Conservation (phyloP, 2,797 vertebrate genomes). For the Anguilla marmorata region DNA sequence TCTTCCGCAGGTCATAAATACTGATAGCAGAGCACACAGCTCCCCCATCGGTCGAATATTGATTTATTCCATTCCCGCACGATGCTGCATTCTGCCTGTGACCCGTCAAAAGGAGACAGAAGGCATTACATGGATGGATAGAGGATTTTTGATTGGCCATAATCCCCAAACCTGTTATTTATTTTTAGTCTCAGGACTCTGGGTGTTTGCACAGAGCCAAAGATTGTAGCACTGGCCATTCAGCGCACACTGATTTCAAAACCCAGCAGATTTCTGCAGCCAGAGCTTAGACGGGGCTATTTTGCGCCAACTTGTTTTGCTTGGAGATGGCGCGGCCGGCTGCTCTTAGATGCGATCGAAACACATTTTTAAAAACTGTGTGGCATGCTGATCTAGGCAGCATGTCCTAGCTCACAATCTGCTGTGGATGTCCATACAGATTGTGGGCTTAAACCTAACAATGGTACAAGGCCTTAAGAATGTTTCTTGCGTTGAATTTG, state of each 20-base stretch:
- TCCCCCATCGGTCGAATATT: not conserved
- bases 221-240: not conserved
- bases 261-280: not conserved
- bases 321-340: not conserved
- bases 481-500: not conserved
- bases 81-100: not conserved
- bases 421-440: not conserved
- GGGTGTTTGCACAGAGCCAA: not conserved
- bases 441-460: not conserved
- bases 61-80: not conserved
- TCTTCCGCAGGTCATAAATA: slow-evolving; percentile 18
- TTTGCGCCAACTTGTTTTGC: not conserved
- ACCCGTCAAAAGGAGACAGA: not conserved
- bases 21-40: not conserved
- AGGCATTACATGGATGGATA: not conserved
- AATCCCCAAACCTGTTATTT: not conserved
- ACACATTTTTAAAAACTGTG: not conserved
- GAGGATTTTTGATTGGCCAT: not conserved
- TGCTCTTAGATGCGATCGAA: not conserved
- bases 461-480: not conserved
- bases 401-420: not conserved
- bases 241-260: not conserved
- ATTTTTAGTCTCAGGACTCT: not conserved
- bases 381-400: not conserved
- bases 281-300: not conserved